phyloP scores from a whole-genome alignment of 2,888 invertebrate genomes.

The Cryptus armator region DNA sequence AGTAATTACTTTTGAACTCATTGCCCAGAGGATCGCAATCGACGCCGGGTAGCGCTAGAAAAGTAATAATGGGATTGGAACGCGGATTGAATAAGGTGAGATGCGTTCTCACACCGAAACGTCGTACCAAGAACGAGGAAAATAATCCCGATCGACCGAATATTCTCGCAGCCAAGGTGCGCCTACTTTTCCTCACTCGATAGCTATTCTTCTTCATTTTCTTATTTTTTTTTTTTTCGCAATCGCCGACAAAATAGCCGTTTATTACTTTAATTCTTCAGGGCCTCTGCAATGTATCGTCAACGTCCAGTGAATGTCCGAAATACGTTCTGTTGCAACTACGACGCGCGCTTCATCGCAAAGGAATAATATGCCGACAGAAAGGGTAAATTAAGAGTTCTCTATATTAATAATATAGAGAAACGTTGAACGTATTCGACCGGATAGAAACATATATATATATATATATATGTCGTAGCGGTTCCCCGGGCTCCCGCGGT shows the following conservation, averaged over 20 bases:
- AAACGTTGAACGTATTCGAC: neutral
- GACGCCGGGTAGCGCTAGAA: constrained; percentile 87
- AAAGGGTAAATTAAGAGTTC: constrained; percentile 87
- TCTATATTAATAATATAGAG: constrained; percentile 1
- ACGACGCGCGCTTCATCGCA: constrained; percentile 87
- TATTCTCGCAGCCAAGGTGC: constrained; percentile 86
- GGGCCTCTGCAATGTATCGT: constrained; percentile 91
- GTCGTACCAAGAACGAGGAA: constrained; percentile 81
- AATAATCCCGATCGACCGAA: constrained; percentile 83
- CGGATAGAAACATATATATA: constrained; percentile 1
- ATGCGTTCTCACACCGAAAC: constrained; percentile 90
- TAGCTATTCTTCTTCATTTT: constrained; percentile 17
- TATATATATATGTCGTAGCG: too few relatives aligned
- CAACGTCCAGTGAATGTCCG: constrained; percentile 89
- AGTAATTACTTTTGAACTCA: neutral
- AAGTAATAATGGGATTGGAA: constrained; percentile 90
- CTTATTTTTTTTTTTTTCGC: constrained; percentile 51
- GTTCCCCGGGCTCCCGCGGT: too few relatives aligned
- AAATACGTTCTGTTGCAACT: constrained; percentile 88
- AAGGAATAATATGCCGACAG: constrained; percentile 88
- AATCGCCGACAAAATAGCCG: constrained; percentile 58
- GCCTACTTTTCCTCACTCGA: constrained; percentile 34
- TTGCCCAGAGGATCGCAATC: constrained; percentile 75
- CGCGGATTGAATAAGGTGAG: constrained; percentile 89
- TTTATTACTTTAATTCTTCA: constrained; percentile 79